Base-by-base conservation (phyloP, 2,113 vertebrate genomes). In the Mesocricetus auratus region DNA sequence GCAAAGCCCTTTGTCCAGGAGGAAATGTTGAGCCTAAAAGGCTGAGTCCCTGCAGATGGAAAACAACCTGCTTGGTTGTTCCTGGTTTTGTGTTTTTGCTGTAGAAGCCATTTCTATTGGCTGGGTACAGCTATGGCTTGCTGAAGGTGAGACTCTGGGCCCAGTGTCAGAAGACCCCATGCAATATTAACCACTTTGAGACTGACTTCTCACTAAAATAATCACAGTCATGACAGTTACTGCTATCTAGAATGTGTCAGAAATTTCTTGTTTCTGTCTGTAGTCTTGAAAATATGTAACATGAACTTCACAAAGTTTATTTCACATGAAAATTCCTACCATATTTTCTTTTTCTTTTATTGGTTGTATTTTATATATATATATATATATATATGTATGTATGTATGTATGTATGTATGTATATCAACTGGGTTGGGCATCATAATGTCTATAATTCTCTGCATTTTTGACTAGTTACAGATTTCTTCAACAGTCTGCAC, bases 21-120 rank as follows among this genome's bases (percentile, higher is more conserved):
- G 66, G 90, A 92, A 97, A 90, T 86, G 36, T 50, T 87, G 93
- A 91, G 50, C 45, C 78, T 68, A 93, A 79, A 95, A 97, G 64
- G 74, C 62, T 73, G 64, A 89, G 69, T 77, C 91, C 45, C 36
- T 97, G 42, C 93, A 93, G 75, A 92, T 95, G 91, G 86, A 94
- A 95, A 90, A 74, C 50, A 93, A 93, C 73, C 89, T 36, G 13
- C 47, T 4, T 3, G n/a, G 79, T 81, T 94, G 69, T 45, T 91
- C 24, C 50, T 53, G 42, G 0, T 21, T 83, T 15, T 62, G 2
- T 47, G 22, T 33, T 39, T 78, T 86, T 36, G 83, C 86, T 86
- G 73, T 71, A 94, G 73, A 90, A 42, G 77, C 36, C 82, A 79
- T 42, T 86, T 42, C 16, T 24, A 42, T 56, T 42, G 90, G 2